Evolutionary conservation across 2,797 vertebrate species (phyloP), one percentile per base, ranked within the genome.

Genomic region (Tiaroga cobitis): DNA sequence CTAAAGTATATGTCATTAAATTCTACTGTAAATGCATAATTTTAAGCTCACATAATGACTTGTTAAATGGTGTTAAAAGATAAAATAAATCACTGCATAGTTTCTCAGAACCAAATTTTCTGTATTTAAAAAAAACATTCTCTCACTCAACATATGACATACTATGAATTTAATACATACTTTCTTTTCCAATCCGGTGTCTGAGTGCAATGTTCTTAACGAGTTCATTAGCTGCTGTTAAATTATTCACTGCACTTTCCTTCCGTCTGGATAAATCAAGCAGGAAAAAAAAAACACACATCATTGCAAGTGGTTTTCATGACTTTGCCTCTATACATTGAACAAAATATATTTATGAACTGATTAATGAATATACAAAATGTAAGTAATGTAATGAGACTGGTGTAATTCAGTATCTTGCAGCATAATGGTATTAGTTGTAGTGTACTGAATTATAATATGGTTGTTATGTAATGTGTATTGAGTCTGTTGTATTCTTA

Each of bases 191-290:
- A 80, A 80, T 85, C 18, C 85, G 80, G 0, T n/a, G 87, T 85
- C 95, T 95, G 0, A 96, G 89, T 10, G 93, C 94, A 0, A 97
- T 96, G 68, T 88, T 90, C 91, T 84, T 86, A 29, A 91, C 91
- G 68, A 96, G 94, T 0, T 65, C 0, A 0, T 94, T 95, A 0
- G 96, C 94, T 0, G 18, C 0, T 1, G 65, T 4, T 34, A 97
- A 93, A 13, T 0, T 75, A 11, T 73, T 83, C 43, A 97, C 73
- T 0, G 96, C 96, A 21, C 88, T 90, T 54, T 97, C 96, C 77
- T 95, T 96, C 82, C 96, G 95, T 79, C 96, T 97, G 89, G 37
- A n/a, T 79, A 81, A 88, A 11, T 88, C 72, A 87, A 72, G 32
- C 24, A 74, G 16, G 54, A 73, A 26, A n/a, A 63, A 10, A 29